Evolutionary conservation across 2,113 vertebrate genomes (phyloP).

Genomic region (Campylomormyrus numenius): DNA sequence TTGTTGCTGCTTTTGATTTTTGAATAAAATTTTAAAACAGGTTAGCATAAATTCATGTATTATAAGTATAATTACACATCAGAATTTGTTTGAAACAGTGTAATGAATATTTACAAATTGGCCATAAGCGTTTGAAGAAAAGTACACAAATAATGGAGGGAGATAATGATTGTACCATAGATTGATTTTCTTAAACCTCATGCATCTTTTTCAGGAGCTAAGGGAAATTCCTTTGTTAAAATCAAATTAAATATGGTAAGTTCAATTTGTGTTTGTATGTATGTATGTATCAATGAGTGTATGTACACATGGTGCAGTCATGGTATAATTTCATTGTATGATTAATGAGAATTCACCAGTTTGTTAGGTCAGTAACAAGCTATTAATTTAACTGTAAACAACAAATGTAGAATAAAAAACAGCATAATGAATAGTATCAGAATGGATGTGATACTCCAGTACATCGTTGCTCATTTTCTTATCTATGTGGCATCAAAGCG

Average conservation of each 20-base stretch:
- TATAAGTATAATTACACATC: background rate
- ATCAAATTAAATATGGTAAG: slow-evolving; percentile 5
- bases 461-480: background rate
- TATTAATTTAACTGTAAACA: background rate
- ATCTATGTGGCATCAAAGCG: background rate
- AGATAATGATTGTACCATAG: background rate
- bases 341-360: background rate
- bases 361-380: background rate
- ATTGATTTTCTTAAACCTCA: background rate
- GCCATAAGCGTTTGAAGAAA: background rate
- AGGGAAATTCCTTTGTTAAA: background rate
- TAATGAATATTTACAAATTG: background rate
- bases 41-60: background rate
- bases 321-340: background rate
- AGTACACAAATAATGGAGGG: background rate
- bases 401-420: background rate
- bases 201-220: background rate
- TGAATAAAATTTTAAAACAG: background rate
- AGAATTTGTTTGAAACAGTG: background rate
- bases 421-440: background rate
- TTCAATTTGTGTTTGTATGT: background rate
- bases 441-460: too few relatives aligned
- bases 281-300: background rate
- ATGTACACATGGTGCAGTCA: background rate
- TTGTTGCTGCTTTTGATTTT: background rate